These are phyloP conservation scores for Porphyrio hochstetteri DNA, from an alignment of 2,113 vertebrate species.

Conservation along the genomic window DNA sequence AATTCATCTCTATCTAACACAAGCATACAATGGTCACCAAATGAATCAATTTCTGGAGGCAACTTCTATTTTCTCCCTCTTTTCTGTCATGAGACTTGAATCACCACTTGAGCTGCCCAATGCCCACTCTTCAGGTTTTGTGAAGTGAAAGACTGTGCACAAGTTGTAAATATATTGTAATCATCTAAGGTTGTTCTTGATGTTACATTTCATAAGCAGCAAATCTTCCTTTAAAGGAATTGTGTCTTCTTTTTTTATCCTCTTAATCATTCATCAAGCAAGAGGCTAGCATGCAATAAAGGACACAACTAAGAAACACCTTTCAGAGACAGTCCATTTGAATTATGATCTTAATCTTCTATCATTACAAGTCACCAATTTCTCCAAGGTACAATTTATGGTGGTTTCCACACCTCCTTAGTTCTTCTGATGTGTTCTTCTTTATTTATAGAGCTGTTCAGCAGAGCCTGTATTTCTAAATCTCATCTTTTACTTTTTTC, in stretches of 20 bases:
- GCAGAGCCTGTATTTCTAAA: not conserved
- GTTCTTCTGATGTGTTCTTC: not conserved
- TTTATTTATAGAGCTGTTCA: not conserved
- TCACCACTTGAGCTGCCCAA: not conserved
- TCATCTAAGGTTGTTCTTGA: not conserved
- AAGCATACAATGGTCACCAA: not conserved
- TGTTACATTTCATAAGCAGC: not conserved
- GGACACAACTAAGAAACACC: not conserved
- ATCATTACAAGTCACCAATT: not conserved
- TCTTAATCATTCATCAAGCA: not conserved
- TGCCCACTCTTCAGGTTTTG: not conserved
- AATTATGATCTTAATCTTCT: not conserved
- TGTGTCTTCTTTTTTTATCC: not conserved
- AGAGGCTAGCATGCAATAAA: not conserved
- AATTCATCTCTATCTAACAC: not conserved
- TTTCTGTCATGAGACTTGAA: not conserved
- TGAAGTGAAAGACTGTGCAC: not conserved
- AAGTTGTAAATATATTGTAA: not conserved
- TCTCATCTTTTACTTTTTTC: constrained; percentile 4
- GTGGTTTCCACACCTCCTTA: not conserved
- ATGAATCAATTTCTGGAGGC: not conserved
- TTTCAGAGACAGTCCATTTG: not conserved
- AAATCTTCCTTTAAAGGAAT: not conserved
- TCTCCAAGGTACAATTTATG: not conserved
- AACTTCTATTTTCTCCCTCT: not conserved